A percentile compares a stretch with the other conserved stretches of the same genome.
phyloP scores from a whole-genome alignment of 2,797 vertebrate genomes.

The Pangasius larnaudii region DNA sequence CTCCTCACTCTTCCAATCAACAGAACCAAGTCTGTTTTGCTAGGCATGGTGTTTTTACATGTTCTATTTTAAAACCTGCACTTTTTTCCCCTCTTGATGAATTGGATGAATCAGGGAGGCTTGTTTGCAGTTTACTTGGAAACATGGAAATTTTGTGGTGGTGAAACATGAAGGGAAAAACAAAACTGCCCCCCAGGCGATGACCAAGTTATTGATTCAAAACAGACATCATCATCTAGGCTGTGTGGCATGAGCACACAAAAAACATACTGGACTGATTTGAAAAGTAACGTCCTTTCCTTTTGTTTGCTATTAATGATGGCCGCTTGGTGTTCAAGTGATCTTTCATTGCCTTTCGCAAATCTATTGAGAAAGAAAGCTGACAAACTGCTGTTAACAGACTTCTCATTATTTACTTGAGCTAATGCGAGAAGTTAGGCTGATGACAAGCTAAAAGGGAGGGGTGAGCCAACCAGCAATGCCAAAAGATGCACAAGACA shows the following conservation, averaged over 20 bases:
- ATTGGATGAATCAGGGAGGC: slow-evolving; percentile 71
- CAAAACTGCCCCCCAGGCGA: slow-evolving; percentile 29
- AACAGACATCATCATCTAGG: slow-evolving; percentile 27
- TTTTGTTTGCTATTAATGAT: neutral
- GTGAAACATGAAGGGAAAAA: slow-evolving; percentile 61
- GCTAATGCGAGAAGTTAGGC: neutral
- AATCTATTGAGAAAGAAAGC: neutral
- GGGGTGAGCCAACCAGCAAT: neutral
- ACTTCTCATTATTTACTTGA: neutral
- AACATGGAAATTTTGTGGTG: slow-evolving; percentile 69
- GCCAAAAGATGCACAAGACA: neutral
- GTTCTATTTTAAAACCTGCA: slow-evolving; percentile 81
- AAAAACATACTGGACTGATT: slow-evolving; percentile 7
- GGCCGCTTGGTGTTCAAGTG: neutral
- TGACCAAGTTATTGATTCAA: slow-evolving; percentile 44
- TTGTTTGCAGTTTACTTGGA: slow-evolving; percentile 70
- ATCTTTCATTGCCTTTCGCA: neutral
- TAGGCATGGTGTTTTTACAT: slow-evolving; percentile 76
- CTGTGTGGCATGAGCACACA: neutral
- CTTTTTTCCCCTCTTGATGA: slow-evolving; percentile 66
- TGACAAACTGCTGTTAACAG: slow-evolving; percentile 8
- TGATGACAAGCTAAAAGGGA: neutral
- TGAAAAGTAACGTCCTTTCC: neutral
- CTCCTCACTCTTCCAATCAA: slow-evolving; percentile 82
- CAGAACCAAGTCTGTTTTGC: slow-evolving; percentile 81